Conservation (phyloP, 2,888 invertebrate species). For the Archips crataeganus region DNA sequence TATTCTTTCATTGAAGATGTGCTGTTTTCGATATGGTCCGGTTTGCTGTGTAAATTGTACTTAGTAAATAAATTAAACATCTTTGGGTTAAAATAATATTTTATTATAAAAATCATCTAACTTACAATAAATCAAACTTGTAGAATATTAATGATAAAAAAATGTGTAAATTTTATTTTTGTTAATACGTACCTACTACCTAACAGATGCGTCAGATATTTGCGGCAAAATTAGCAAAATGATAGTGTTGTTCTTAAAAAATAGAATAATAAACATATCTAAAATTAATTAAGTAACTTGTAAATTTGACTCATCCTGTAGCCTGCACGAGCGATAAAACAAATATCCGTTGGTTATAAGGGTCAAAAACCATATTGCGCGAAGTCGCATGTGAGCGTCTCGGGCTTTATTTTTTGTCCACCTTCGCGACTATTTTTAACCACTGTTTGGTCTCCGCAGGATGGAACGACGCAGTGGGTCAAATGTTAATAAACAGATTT, state of each 20-base stretch:
- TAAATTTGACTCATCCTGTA: slow-evolving; percentile 53
- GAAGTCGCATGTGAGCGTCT: slow-evolving; percentile 74
- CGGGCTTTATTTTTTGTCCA: slow-evolving; percentile 76
- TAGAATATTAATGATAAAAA: too few relatives aligned
- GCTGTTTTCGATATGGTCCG: neutral
- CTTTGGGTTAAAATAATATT: too few relatives aligned
- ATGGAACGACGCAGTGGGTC: slow-evolving; percentile 38
- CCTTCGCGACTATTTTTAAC: slow-evolving; percentile 74
- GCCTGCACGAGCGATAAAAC: slow-evolving; percentile 74
- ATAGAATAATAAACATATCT: too few relatives aligned
- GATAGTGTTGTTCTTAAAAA: too few relatives aligned
- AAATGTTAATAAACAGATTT: slow-evolving; percentile 40
- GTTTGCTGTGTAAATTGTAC: neutral
- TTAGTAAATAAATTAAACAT: too few relatives aligned
- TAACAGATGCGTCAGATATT: too few relatives aligned
- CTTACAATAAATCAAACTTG: too few relatives aligned
- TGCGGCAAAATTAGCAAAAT: too few relatives aligned
- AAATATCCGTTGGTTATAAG: slow-evolving; percentile 80
- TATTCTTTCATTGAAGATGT: slow-evolving; percentile 28
- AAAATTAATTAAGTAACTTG: neutral
- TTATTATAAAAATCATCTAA: too few relatives aligned
- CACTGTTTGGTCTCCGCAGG: slow-evolving; percentile 62
- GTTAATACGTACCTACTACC: too few relatives aligned
- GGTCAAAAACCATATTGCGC: slow-evolving; percentile 85
- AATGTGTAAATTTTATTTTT: too few relatives aligned